Percentiles rank a stretch among this genome's conserved stretches.
Evolutionary conservation across 2,888 invertebrate species (phyloP).

Genomic region (Saturnia japonica): DNA sequence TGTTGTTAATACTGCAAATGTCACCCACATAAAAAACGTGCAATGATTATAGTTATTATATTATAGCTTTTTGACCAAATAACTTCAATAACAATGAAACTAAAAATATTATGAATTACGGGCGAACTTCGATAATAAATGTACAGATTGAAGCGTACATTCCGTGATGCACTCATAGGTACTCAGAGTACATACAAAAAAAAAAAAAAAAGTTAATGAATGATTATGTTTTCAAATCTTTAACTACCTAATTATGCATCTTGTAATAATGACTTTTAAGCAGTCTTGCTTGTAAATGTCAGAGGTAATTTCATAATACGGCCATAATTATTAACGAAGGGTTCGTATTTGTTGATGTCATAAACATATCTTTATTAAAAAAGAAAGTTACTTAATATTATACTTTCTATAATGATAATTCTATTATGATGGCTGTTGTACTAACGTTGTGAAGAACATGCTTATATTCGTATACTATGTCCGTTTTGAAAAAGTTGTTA

Average conservation of each 20-base stretch:
- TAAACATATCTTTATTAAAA: neutral
- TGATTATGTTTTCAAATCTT: slow-evolving; percentile 33
- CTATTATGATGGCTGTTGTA: neutral
- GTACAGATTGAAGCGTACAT: neutral
- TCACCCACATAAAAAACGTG: no score
- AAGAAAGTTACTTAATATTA: neutral
- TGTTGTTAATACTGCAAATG: no score
- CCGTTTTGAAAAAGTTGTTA: neutral
- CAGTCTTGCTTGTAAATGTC: slow-evolving; percentile 40
- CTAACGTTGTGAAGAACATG: neutral
- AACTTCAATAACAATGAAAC: no score
- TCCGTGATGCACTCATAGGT: neutral
- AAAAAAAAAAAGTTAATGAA: slow-evolving; percentile 3
- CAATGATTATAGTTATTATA: no score
- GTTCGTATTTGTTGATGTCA: neutral
- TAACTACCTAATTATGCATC: slow-evolving; percentile 42
- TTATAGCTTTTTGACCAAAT: no score
- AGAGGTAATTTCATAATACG: slow-evolving; percentile 36
- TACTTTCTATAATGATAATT: no score
- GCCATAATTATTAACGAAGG: neutral
- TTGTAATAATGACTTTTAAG: slow-evolving; percentile 43
- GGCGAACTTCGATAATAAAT: neutral
- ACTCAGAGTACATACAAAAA: neutral
- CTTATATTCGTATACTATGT: neutral
- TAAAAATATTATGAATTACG: neutral